These are phyloP conservation scores for Ondatra zibethicus DNA, from an alignment of 2,113 vertebrate genomes.

Conservation along the genomic window DNA sequence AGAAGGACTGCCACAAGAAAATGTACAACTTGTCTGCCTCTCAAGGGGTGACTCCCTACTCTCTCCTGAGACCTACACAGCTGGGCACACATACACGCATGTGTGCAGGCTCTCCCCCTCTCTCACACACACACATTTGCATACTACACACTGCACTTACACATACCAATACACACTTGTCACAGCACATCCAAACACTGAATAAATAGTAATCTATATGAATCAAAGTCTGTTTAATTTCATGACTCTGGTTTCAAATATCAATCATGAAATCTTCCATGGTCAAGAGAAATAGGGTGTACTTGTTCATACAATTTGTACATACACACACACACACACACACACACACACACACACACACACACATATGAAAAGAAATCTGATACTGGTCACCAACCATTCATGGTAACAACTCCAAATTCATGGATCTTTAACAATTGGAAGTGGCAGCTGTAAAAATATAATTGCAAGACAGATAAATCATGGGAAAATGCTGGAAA, in stretches of 20 bases:
- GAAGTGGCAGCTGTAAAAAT: not conserved
- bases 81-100: not conserved
- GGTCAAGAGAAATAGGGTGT: not conserved
- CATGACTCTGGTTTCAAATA: not conserved
- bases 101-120: not conserved
- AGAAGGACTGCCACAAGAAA: not conserved
- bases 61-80: not conserved
- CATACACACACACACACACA: not conserved
- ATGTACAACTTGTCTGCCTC: not conserved
- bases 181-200: not conserved
- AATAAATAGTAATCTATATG: not conserved
- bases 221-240: not conserved
- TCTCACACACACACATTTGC: not conserved
- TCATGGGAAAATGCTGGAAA: not conserved
- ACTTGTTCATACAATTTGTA: not conserved
- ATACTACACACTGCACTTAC: not conserved
- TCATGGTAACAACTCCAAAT: not conserved
- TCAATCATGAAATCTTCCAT: not conserved
- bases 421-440: not conserved
- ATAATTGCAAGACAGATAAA: not conserved
- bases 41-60: not conserved
- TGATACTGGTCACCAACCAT: not conserved
- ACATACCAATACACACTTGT: not conserved
- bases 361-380: not conserved
- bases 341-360: accelerated